Evolutionary conservation across 2,113 vertebrate species (phyloP).

Genomic region (Stegostoma tigrinum): DNA sequence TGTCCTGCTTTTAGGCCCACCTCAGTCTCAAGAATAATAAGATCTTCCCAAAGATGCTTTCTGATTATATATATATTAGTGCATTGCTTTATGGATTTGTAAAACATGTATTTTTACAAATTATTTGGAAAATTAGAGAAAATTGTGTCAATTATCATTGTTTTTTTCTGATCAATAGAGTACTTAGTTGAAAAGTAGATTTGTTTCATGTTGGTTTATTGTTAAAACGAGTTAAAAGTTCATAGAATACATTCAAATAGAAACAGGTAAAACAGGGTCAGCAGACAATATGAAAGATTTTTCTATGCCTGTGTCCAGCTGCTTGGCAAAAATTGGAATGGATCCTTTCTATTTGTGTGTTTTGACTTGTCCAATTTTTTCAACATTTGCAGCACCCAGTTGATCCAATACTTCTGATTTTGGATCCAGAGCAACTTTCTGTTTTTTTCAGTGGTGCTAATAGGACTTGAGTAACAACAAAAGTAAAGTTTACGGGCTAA

Average conservation of each 20-base stretch:
- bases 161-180: not conserved
- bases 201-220: not conserved
- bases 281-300: not conserved
- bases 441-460: not conserved
- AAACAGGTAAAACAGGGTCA: not conserved
- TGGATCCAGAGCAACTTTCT: not conserved
- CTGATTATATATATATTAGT: not conserved
- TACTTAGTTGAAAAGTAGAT: not conserved
- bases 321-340: not conserved
- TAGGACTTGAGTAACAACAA: not conserved
- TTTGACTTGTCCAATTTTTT: not conserved
- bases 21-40: too few relatives aligned
- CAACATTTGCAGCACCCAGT: not conserved
- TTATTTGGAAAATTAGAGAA: not conserved
- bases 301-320: not conserved
- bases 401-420: not conserved
- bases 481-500: not conserved
- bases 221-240: not conserved
- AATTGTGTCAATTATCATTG: not conserved
- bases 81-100: not conserved
- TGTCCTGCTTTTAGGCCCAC: too few relatives aligned
- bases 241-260: not conserved
- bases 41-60: not conserved
- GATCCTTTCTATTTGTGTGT: not conserved
- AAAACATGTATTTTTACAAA: not conserved